Base-by-base conservation (phyloP, 2,888 invertebrate species). In the Beris chalybata region DNA sequence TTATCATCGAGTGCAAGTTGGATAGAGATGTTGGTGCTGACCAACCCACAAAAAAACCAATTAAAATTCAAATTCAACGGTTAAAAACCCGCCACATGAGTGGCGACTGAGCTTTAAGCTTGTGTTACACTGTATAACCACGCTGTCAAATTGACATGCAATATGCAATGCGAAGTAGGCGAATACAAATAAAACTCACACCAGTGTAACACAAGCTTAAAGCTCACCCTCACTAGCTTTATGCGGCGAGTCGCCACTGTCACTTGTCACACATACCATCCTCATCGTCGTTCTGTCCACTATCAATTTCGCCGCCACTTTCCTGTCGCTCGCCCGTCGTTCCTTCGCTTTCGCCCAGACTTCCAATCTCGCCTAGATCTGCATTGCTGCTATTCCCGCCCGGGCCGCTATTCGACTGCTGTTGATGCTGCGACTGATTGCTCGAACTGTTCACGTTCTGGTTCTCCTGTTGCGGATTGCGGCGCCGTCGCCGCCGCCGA, bases 261-360 rank as follows among this genome's bases (percentile, higher is more conserved):
- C n/a, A n/a, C n/a, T 0, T 4, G n/a, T 47, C 47, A 5, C 43
- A 15, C 13, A 13, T 15, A 64, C 64, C 54, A 30, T 64, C 54
- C n/a, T 63, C 63, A 12, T 63, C 63, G 12, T 52, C 63, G 29
- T 53, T 63, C 11, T 44, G 53, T 29, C 44, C 63, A n/a, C 31
- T 54, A 43, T 30, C 32, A n/a, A 47, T 54, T 11, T 45, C 56
- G 15, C 47, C 50, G 38, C 47, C 50, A 22, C 48, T 55, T 31
- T 64, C 61, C 15, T 52, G 61, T 5, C 61, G 52, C 12, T 61
- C 61, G n/a, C 61, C 61, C 32, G 50, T 61, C 50, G 61, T 61
- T 7, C 32, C 61, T 38, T 61, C 52, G 11, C 61, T 61, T 22
- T 61, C 61, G 13, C 61, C 50, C 52, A 59, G 38, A 31, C 61